Percentiles rank a stretch among this genome's conserved stretches.
Evolutionary conservation across 2,797 vertebrate genomes (phyloP).

Genomic region (Poliocrania exsul): DNA sequence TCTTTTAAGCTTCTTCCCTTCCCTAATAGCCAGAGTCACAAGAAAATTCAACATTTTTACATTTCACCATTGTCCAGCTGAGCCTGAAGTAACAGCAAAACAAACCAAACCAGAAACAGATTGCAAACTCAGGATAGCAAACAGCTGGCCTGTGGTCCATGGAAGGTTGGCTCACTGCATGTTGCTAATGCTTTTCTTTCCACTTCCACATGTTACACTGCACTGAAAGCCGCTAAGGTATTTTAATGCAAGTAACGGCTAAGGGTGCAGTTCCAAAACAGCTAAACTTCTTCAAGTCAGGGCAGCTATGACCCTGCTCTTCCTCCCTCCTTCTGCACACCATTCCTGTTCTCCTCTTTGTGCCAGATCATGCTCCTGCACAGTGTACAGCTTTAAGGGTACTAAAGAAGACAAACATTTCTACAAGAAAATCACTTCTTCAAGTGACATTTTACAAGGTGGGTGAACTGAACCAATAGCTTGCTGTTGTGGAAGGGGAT

Average conservation of each 20-base stretch:
- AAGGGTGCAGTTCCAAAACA: not conserved
- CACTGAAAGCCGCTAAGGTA: not conserved
- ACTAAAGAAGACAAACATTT: not conserved
- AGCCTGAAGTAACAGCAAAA: conserved; percentile 21
- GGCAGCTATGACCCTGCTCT: not conserved
- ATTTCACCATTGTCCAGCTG: not conserved
- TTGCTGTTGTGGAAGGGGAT: not conserved
- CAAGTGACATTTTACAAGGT: not conserved
- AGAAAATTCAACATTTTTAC: not conserved
- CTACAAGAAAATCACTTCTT: not conserved
- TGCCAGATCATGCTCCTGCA: not conserved
- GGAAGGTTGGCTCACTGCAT: not conserved
- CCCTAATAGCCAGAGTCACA: not conserved
- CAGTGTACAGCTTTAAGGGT: not conserved
- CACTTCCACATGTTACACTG: conserved; percentile 8
- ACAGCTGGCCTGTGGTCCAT: not conserved
- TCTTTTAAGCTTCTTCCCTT: not conserved
- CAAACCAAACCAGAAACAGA: conserved; percentile 28
- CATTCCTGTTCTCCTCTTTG: not conserved
- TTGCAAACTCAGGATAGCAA: not conserved
- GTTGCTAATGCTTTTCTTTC: not conserved
- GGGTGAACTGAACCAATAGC: not conserved
- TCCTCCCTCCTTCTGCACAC: not conserved
- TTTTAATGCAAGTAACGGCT: not conserved
- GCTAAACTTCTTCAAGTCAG: not conserved